Evolutionary conservation across 2,797 vertebrate genomes (phyloP).

Genomic region (Chloroceryle amazona): DNA sequence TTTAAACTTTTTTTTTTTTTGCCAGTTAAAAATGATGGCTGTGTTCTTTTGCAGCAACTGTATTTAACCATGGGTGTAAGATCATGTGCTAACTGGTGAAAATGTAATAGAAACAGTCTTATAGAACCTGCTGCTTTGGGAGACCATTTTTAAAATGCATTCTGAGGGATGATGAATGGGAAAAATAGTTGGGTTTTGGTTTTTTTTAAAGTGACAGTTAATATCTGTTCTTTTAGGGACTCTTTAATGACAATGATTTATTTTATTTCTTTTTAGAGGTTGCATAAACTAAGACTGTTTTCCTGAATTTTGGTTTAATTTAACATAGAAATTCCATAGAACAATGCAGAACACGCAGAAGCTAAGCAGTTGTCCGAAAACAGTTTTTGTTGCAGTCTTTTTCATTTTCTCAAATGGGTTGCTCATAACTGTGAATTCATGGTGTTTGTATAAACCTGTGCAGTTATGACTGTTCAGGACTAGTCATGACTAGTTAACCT

Average conservation of each 20-base stretch:
- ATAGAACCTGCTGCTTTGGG: neutral
- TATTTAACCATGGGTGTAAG: neutral
- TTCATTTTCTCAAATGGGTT: neutral
- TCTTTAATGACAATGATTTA: neutral
- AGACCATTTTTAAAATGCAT: neutral
- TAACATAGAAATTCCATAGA: neutral
- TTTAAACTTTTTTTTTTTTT: neutral
- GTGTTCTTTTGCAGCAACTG: neutral
- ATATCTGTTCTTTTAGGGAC: neutral
- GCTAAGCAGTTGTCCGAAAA: neutral
- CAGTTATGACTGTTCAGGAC: neutral
- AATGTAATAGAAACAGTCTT: neutral
- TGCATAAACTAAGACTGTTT: neutral
- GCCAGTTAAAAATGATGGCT: neutral
- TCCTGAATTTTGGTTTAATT: neutral
- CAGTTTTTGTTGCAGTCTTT: neutral
- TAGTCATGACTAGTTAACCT: neutral
- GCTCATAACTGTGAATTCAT: neutral
- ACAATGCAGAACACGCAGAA: neutral
- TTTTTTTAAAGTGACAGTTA: neutral
- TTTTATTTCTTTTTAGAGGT: neutral
- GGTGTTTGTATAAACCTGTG: neutral
- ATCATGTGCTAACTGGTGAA: neutral
- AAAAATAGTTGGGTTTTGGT: too few relatives aligned
- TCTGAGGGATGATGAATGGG: neutral